phyloP scores from a whole-genome alignment of 2,113 vertebrate species.

The Opisthocomus hoazin region DNA sequence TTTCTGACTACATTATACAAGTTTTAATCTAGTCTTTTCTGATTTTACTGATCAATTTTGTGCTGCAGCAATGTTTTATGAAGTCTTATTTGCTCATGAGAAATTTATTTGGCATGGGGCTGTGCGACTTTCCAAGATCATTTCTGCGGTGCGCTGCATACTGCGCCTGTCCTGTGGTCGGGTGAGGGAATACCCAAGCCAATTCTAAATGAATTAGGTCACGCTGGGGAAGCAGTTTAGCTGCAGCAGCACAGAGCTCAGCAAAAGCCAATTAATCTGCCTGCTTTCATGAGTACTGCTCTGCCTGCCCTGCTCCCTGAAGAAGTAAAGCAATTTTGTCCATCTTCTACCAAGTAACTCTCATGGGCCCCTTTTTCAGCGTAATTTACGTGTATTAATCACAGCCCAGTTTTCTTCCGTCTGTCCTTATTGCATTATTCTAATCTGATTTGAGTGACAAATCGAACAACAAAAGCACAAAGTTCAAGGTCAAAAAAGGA shows the following conservation, averaged over 20 bases:
- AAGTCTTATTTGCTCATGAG: background rate
- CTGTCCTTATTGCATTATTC: background rate
- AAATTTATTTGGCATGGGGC: background rate
- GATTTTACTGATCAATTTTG: background rate
- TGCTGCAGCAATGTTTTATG: background rate
- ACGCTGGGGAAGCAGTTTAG: background rate
- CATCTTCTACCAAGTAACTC: background rate
- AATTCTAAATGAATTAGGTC: background rate
- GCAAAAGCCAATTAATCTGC: slow-evolving; percentile 26
- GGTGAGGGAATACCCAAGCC: background rate
- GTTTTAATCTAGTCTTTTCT: background rate
- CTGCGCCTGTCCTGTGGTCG: background rate
- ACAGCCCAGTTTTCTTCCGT: background rate
- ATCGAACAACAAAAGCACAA: background rate
- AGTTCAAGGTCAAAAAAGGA: background rate
- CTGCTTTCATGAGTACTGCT: background rate
- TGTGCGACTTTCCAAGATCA: background rate
- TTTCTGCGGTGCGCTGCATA: background rate
- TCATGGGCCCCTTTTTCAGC: background rate
- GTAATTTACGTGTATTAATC: background rate
- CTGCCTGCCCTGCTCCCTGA: background rate
- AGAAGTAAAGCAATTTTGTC: slow-evolving; percentile 24
- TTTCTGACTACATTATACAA: background rate
- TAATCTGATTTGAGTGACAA: background rate
- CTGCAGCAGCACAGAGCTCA: background rate